phyloP scores from a whole-genome alignment of 2,113 vertebrate genomes.

The Gracilinanus agilis region DNA sequence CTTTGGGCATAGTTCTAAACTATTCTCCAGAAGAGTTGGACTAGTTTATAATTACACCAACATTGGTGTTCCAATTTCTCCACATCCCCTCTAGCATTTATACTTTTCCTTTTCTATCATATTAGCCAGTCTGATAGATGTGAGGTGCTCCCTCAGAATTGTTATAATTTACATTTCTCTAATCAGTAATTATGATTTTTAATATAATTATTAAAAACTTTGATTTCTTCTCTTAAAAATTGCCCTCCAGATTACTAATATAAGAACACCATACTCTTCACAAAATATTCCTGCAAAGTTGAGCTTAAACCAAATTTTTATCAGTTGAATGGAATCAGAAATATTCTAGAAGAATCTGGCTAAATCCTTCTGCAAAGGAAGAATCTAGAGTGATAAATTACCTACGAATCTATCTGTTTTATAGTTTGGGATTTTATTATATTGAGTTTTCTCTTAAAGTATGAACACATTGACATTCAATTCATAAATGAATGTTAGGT shows the following conservation, averaged over 20 bases:
- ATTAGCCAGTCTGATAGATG: not conserved
- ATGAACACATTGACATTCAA: not conserved
- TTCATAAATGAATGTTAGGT: conserved; percentile 27
- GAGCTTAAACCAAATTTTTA: not conserved
- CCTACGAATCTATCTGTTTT: conserved; percentile 29
- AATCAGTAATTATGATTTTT: not conserved
- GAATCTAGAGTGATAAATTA: not conserved
- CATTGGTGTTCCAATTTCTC: not conserved
- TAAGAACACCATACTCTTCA: not conserved
- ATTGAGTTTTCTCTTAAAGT: conserved; percentile 27
- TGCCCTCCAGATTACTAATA: not conserved
- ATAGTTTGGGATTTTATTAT: conserved; percentile 47
- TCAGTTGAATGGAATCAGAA: not conserved
- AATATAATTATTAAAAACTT: not conserved
- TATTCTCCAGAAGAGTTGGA: not conserved
- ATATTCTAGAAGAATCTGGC: not conserved
- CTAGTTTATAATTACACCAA: not conserved
- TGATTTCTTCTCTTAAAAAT: not conserved
- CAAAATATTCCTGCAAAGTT: not conserved
- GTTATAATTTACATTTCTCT: not conserved
- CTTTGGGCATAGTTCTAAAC: not conserved
- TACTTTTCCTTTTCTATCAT: not conserved
- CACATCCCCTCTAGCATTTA: not conserved
- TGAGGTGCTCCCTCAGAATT: not conserved
- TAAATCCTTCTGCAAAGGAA: not conserved